Conservation (phyloP, 2,113 vertebrate species). For the Eclectus roratus region DNA sequence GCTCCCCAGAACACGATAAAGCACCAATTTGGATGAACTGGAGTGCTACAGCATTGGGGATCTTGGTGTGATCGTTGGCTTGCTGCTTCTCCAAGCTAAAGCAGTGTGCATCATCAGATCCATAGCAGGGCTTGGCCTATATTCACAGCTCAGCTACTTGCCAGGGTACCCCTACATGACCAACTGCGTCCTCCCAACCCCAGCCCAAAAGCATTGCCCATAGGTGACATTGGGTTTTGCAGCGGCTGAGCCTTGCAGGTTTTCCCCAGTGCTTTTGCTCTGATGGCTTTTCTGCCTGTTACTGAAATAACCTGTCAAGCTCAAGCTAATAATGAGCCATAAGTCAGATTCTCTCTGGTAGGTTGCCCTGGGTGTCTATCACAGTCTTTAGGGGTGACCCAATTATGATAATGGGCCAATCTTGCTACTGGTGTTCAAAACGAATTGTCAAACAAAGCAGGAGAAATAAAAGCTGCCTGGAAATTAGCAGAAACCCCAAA, state of each 20-base stretch:
- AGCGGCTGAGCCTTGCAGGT: not conserved
- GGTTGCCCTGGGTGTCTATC: constrained; percentile 69
- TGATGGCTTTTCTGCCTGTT: constrained; percentile 53
- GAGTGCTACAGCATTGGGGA: rapidly evolving
- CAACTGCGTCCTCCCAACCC: not conserved
- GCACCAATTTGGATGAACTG: rapidly evolving
- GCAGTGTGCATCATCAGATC: rapidly evolving
- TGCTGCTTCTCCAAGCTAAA: not conserved
- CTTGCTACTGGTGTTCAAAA: constrained; percentile 23
- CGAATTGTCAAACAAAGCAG: constrained; percentile 28
- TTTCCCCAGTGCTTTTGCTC: constrained; percentile 25
- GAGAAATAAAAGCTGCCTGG: not conserved
- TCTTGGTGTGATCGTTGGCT: rapidly evolving
- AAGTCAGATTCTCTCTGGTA: constrained; percentile 73
- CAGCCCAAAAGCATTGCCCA: not conserved
- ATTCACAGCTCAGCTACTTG: not conserved
- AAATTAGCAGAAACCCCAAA: not conserved
- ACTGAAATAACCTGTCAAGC: constrained; percentile 67
- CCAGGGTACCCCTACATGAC: rapidly evolving
- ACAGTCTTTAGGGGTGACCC: constrained; percentile 76
- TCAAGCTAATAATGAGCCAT: constrained; percentile 64
- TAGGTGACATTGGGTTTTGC: not conserved
- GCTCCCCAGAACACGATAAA: not conserved
- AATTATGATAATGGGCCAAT: constrained; percentile 75
- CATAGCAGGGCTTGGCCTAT: rapidly evolving